Evolutionary conservation across 2,888 invertebrate species (phyloP), one percentile per base, ranked within the genome.

Genomic region (Cremastinae sp.): DNA sequence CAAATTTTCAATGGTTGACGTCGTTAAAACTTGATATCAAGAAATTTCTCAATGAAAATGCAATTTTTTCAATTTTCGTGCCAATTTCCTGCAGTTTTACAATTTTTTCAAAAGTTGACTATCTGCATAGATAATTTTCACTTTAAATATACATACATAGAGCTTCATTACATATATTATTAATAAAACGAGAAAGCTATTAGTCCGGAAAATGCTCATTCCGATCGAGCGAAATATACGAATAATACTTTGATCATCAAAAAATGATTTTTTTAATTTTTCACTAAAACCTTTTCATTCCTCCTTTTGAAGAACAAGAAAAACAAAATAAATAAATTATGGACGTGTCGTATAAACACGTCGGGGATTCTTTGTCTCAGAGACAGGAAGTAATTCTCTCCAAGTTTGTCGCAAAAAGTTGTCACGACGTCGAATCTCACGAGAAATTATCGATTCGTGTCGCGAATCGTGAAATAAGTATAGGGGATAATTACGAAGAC

Each of bases 111-210:
- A 66, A 66, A 73, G 55, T 28, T 28, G 16, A 37, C 49, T 47
- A n/a, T n/a, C n/a, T n/a, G n/a, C n/a, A n/a, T n/a, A n/a, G n/a
- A n/a, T n/a, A n/a, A n/a, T 47, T 14, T 22, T 65, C 51, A 49
- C 51, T 51, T 51, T 51, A 28, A 49, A 58, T 53, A 5, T 56
- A 62, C 22, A 62, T 56, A n/a, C 35, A 45, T 28, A n/a, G n/a
- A n/a, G n/a, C n/a, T 51, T 49, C 8, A 7, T 20, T 39, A 9
- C 28, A 18, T 20, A 55, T 45, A 9, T 45, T 61, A 68, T 61
- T 28, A 28, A 68, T 56, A 62, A 61, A 68, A 69, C 58, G 58
- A 74, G 68, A 69, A 74, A 69, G 74, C 74, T 68, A 59, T 61
- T 71, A 59, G 43, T 45, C 55, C 71, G 59, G 47, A 65, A 16